Evolutionary conservation across 2,888 invertebrate species (phyloP), one percentile per base, ranked within the genome.

Genomic region (Thereva unica): DNA sequence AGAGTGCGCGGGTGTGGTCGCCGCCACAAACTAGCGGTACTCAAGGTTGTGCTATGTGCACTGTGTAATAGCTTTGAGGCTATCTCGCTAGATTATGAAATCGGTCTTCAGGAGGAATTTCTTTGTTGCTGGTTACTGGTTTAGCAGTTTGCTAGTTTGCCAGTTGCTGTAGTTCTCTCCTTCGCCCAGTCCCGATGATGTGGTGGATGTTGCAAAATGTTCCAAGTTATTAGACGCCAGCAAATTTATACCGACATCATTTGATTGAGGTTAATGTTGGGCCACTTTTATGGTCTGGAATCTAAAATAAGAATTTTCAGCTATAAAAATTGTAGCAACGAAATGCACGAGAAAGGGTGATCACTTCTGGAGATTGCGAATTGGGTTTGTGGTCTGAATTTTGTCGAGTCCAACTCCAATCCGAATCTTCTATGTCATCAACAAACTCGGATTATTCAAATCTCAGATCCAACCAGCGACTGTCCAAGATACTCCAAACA

Each of bases 1-100:
- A 79, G 78, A 80, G 80, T 80, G 80, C 78, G 80, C 80, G 80
- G 80, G 80, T 80, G 80, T 80, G 80, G 79, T 78, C 78, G 78
- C 65, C 40, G 71, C 72, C 73, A 72, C 73, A 71, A 69, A 69
- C 67, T 78, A 78, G 78, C 78, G 78, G 78, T 75, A 77, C 76
- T 77, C 78, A 78, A 78, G 78, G 78, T 78, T 78, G 78, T 76
- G 61, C 64, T 55, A 67, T 68, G 69, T 70, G 66, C 70, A 69
- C 70, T 70, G 63, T 68, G 70, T 64, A 64, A 66, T 64, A 61
- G 67, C 66, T 69, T 47, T 63, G 66, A 64, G 69, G 69, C 69
- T 69, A 69, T 69, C 67, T 54, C 12, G 12, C 10, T 23, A 54
- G 71, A 72, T 73, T 73, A 73, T 68, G 73, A 73, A 73, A 73